These are phyloP conservation scores for Phasia obesa DNA, from an alignment of 2,888 invertebrate species.

Conservation along the genomic window DNA sequence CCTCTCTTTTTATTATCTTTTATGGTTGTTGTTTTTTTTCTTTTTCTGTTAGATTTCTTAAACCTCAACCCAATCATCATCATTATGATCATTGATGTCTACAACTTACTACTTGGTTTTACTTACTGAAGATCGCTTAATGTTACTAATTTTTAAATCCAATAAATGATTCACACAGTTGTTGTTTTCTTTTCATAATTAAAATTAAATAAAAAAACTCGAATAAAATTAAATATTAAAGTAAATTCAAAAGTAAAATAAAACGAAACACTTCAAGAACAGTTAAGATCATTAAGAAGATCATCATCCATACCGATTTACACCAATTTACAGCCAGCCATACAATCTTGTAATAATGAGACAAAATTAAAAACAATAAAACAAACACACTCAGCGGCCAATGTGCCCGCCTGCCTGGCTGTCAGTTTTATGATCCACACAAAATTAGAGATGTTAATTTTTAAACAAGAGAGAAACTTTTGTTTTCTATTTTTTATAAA, in stretches of 20 bases:
- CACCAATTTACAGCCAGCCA: slow-evolving; percentile 1
- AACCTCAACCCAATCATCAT: not conserved
- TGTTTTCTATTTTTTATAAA: slow-evolving; percentile 21
- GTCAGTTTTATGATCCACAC: slow-evolving; percentile 53
- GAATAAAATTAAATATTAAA: slow-evolving; percentile 19
- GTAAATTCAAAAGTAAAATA: not conserved
- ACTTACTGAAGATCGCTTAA: slow-evolving; percentile 13
- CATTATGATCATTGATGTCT: not conserved
- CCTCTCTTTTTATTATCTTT: slow-evolving; percentile 14
- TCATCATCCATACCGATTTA: slow-evolving; percentile 7
- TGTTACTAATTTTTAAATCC: slow-evolving; percentile 65
- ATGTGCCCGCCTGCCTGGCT: slow-evolving; percentile 6
- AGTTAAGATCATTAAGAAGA: slow-evolving; percentile 58
- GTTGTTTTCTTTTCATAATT: slow-evolving; percentile 47
- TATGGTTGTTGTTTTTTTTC: not conserved
- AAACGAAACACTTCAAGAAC: slow-evolving; percentile 23
- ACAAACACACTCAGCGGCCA: slow-evolving; percentile 36
- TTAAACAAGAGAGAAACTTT: slow-evolving; percentile 33
- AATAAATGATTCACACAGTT: slow-evolving; percentile 54
- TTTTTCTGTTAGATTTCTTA: not conserved
- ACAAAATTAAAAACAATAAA: slow-evolving; percentile 57
- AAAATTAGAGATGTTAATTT: slow-evolving; percentile 56
- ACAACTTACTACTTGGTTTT: not conserved
- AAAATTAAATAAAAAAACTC: slow-evolving; percentile 31
- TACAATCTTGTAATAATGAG: slow-evolving; percentile 50